Base-by-base conservation (phyloP, 2,888 invertebrate genomes). In the Lordiphosa fenestrarum region DNA sequence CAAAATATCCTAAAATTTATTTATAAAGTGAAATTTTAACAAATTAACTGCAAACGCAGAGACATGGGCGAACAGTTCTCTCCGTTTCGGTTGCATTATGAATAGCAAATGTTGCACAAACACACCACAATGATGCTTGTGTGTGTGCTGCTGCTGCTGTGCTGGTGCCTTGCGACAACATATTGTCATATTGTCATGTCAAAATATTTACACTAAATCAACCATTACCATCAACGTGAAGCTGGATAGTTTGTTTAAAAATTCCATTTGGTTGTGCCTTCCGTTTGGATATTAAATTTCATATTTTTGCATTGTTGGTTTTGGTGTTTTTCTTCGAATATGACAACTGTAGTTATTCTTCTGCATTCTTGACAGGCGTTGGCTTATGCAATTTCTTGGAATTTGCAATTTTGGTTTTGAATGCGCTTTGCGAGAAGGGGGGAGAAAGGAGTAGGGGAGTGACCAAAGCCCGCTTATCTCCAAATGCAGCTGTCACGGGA, bases 11-110 rank as follows among this genome's bases (percentile, higher is more conserved):
- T 36, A 35, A 51, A 66, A 61, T 73, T 70, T 68, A 83, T 80
- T 71, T 82, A 82, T 73, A 63, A 64, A 78, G 69, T 66, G 53
- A 73, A 80, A 83, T 73, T 74, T 74, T 72, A 83, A 66, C 76
- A 80, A 83, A 80, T 80, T 80, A 83, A 80, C 80, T 80, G 62
- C 70, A 63, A 80, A 68, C 59, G 66, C 57, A 58, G 63, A 54
- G 50, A 59, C 66, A 54, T 57, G 71, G 55, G 50, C 55, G 69
- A 65, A 64, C 66, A 75, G 71, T 63, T 66, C 69, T 69, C 68
- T 61, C 53, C 61, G 23, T 39, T 12, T 35, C 53, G 54, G 66
- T 51, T 57, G 49, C 48, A 55, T 53, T 57, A 66, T 71, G 69
- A 71, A 73, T 67, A 52, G 59, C 52, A 66, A 60, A 71, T 72